These are phyloP conservation scores for Phrynosoma blainvillii DNA, from an alignment of 2,113 vertebrate genomes.

Conservation along the genomic window DNA sequence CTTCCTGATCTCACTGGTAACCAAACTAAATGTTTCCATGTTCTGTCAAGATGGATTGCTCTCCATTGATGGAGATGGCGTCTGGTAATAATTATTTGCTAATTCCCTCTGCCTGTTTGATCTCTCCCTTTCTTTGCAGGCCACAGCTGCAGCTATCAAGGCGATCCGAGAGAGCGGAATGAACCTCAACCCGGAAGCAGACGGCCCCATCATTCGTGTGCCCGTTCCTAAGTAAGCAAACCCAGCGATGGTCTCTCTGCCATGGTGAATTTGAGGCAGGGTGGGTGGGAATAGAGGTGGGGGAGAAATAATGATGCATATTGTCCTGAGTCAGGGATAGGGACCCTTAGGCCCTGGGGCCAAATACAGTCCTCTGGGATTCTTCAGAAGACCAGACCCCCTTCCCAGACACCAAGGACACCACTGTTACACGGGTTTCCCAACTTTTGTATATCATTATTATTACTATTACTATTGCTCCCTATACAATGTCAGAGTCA, in stretches of 20 bases:
- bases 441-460: too few species aligned
- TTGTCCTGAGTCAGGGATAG: background rate
- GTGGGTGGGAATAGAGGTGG: background rate
- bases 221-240: slow-evolving; percentile 92
- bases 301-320: rapidly evolving
- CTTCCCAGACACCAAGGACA: too few species aligned
- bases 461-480: too few species aligned
- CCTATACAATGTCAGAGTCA: too few species aligned
- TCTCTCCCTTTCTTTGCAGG: slow-evolving; percentile 85
- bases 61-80: slow-evolving; percentile 81
- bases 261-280: background rate
- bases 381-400: too few species aligned
- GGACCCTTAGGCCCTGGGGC: too few species aligned
- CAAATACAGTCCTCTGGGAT: too few species aligned
- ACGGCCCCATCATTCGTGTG: slow-evolving; percentile 91
- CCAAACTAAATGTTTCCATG: slow-evolving; percentile 87
- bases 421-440: too few species aligned
- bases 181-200: slow-evolving; percentile 96
- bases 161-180: slow-evolving; percentile 94
- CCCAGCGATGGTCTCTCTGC: rapidly evolving
- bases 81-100: slow-evolving; percentile 89
- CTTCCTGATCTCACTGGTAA: slow-evolving; percentile 84
- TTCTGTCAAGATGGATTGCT: slow-evolving; percentile 83
- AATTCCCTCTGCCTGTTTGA: slow-evolving; percentile 82
- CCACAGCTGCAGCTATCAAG: slow-evolving; percentile 85